Percentiles rank a stretch among this genome's conserved stretches.
Conservation (phyloP, 2,113 vertebrate genomes). For the Progne subis region DNA sequence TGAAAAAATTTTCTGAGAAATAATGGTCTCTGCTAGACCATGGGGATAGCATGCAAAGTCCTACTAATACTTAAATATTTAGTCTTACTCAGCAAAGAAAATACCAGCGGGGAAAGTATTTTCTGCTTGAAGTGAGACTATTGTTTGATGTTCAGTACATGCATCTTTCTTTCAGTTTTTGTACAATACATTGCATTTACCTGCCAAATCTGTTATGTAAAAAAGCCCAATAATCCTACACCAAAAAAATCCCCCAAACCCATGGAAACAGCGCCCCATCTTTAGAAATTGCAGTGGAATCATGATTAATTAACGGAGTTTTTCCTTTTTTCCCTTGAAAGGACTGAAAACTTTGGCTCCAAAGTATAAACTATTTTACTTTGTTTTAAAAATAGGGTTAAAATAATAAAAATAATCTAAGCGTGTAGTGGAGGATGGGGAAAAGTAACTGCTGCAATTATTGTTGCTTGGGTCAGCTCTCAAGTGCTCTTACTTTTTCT, state of each 20-base stretch:
- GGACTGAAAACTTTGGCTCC: background rate
- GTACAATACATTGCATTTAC: background rate
- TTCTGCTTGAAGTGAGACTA: background rate
- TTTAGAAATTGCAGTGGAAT: background rate
- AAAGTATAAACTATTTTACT: background rate
- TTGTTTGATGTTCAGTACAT: background rate
- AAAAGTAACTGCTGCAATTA: background rate
- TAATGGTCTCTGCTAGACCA: background rate
- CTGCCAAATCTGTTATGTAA: background rate
- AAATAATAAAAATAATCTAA: background rate
- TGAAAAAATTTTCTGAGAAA: background rate
- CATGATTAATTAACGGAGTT: background rate
- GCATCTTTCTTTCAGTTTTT: background rate
- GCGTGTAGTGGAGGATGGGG: background rate
- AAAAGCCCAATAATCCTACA: background rate
- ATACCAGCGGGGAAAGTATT: background rate
- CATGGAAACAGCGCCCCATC: background rate
- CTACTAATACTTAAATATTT: background rate
- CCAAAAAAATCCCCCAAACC: background rate
- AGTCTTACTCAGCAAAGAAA: background rate
- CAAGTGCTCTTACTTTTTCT: background rate
- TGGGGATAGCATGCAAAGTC: background rate
- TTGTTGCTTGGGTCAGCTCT: background rate
- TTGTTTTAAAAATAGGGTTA: background rate
- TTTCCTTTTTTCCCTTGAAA: background rate